Conservation (phyloP, 1,140 invertebrate genomes). For the Idris sp. region DNA sequence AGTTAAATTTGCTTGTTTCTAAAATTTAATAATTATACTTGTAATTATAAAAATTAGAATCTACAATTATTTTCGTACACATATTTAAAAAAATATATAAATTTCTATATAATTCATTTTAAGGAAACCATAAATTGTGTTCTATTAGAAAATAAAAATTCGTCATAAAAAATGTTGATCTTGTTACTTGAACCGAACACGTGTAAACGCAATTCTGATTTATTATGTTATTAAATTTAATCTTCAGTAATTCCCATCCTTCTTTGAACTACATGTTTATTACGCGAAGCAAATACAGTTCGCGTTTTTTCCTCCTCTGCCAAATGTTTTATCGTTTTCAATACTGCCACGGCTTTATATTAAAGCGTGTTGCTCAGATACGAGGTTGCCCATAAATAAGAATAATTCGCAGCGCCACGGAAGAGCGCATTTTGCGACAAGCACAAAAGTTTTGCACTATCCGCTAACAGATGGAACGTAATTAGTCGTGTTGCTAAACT, state of each 20-base stretch:
- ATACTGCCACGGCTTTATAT: constrained; percentile 34
- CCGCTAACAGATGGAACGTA: constrained; percentile 41
- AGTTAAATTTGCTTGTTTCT: too few relatives aligned
- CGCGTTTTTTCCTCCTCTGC: constrained; percentile 7
- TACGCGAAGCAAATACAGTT: constrained; percentile 2
- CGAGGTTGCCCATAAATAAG: constrained; percentile 40
- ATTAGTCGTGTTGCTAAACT: constrained; percentile 32
- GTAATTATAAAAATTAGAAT: too few relatives aligned
- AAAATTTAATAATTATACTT: too few relatives aligned
- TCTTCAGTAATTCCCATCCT: constrained; percentile 12
- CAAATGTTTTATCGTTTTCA: constrained; percentile 47
- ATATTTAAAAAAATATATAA: too few relatives aligned
- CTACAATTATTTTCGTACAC: too few relatives aligned
- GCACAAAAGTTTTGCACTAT: constrained; percentile 36
- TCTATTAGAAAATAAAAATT: too few relatives aligned
- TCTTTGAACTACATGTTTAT: constrained; percentile 14
- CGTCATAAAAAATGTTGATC: too few relatives aligned
- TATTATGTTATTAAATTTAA: constrained; percentile 21
- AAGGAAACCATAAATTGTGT: too few relatives aligned
- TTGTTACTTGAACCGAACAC: too few relatives aligned
- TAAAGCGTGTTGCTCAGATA: constrained; percentile 30
- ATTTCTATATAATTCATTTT: too few relatives aligned
- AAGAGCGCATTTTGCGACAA: constrained; percentile 28
- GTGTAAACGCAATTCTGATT: constrained; percentile 11
- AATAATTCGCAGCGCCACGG: constrained; percentile 30